Base-by-base conservation (phyloP, 2,113 vertebrate species). In the Oreochromis spilurus region DNA sequence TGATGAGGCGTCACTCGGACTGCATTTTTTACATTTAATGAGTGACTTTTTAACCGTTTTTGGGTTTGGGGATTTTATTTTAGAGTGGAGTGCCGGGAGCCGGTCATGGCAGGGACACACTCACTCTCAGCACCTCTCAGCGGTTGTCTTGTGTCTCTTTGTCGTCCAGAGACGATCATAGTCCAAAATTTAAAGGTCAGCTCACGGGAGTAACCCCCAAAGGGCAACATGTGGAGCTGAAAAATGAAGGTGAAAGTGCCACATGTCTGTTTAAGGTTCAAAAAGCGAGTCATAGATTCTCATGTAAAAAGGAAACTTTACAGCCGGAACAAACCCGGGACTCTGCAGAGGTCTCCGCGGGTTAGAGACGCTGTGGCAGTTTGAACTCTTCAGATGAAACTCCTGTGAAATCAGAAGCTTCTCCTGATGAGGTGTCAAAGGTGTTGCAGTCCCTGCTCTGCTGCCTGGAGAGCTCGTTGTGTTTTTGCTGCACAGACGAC, bases 1-100 rank as follows among this genome's bases (percentile, higher is more conserved):
- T 78, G 88, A 89, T 62, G 40, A 80, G 55, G 84, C 81, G 72
- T 57, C 88, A 38, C 88, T 65, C 53, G 26, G 84, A 60, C 86
- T 70, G 85, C 19, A 13, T 16, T 53, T 34, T 67, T 9, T 4
- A 16, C 10, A 50, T 36, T 43, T n/a, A 67, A 48, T 48, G 65
- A 80, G 70, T 5, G 14, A 48, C 19, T 21, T 50, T 81, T 34
- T 31, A 8, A 60, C n/a, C 6, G 1, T 67, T 16, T 65, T 9
- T 65, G 12, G 34, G 17, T 78, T 82, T 80, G 81, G 29, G 50
- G n/a, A 13, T 34, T 77, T 92, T 50, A 81, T 72, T 82, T 70
- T 84, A 80, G 53, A 65, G 34, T 12, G 19, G 34, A 0, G 60
- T 21, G 60, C 34, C 1, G 10, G 19, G 34, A 65, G 58, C 29